Evolutionary conservation across 2,113 vertebrate species (phyloP), one percentile per base, ranked within the genome.

Genomic region (Lota lota): DNA sequence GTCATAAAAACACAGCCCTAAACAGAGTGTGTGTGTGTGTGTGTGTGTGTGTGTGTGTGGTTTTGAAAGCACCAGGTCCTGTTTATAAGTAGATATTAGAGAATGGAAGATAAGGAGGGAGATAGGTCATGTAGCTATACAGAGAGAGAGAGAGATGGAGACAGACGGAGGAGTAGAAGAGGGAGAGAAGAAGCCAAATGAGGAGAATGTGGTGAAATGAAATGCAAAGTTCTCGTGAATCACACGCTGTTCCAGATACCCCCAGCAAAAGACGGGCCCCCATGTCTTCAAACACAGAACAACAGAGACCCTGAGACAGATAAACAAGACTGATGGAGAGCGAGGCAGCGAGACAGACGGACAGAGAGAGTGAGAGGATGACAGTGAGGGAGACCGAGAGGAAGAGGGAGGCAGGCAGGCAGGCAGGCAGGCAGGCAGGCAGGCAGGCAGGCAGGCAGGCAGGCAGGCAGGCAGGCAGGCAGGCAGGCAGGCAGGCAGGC

Each of bases 41-140:
- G 24, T 47, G 40, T 47, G 40, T 47, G 40, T 47, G 40, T 47
- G 40, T 47, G 40, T 47, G 40, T 2, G 2, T 17, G 28, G 12
- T 22, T 40, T 16, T 65, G 36, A 50, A 28, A 17, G 22, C 75
- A 79, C 70, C 67, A 54, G 79, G 83, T 83, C 66, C 59, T 67
- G 47, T 67, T 76, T 33, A 47, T 62, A 82, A 85, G 75, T 76
- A 79, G 73, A 80, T 73, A 74, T 76, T 64, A 22, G 28, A 60
- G 19, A 68, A 24, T 17, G 11, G 21, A 17, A 28, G 22, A 22
- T 8, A 15, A 53, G n/a, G 50, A 59, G 2, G 50, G 60, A 59
- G 36, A 47, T 10, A 8, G 51, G 22, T 17, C 28, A 33, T 4
- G 22, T n/a, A 58, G 21, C 7, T 53, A 40, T 17, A 16, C 22